Conservation (phyloP, 2,888 invertebrate genomes). For the Anticlea derivata region DNA sequence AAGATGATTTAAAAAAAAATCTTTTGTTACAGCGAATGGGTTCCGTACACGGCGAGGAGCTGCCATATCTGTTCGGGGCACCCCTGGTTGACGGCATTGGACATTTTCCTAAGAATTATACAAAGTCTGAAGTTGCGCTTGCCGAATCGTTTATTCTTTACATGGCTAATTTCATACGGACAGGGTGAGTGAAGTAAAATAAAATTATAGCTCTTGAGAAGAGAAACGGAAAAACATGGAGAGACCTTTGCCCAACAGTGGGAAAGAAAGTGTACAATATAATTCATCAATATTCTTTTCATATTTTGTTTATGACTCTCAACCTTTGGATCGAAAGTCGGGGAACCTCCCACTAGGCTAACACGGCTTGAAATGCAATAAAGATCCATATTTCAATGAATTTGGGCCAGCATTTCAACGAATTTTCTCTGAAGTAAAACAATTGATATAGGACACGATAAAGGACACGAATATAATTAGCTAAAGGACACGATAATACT, state of each 20-base stretch:
- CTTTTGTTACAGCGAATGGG: conserved; percentile 90
- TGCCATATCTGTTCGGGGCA: conserved; percentile 95
- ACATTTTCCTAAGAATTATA: conserved; percentile 94
- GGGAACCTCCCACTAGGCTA: no score
- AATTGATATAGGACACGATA: conserved; percentile 2
- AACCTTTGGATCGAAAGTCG: no score
- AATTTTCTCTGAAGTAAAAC: conserved; percentile 4
- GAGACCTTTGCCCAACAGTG: no score
- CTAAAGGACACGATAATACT: not conserved
- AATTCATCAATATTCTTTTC: no score
- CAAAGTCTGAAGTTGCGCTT: conserved; percentile 92
- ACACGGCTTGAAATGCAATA: no score
- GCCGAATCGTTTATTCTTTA: conserved; percentile 95
- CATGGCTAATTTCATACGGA: conserved; percentile 94
- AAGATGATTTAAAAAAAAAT: no score
- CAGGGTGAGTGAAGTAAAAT: conserved; percentile 90
- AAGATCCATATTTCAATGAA: not conserved
- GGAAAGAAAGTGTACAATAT: no score
- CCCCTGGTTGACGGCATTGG: conserved; percentile 92
- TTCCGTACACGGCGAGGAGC: conserved; percentile 95
- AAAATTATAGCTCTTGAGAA: no score
- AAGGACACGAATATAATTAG: not conserved
- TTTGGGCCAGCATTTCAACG: conserved; percentile 4
- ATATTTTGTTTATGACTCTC: no score
- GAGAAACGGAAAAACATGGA: no score